Conservation (phyloP, 2,797 vertebrate genomes). For the Ciconia nigra region DNA sequence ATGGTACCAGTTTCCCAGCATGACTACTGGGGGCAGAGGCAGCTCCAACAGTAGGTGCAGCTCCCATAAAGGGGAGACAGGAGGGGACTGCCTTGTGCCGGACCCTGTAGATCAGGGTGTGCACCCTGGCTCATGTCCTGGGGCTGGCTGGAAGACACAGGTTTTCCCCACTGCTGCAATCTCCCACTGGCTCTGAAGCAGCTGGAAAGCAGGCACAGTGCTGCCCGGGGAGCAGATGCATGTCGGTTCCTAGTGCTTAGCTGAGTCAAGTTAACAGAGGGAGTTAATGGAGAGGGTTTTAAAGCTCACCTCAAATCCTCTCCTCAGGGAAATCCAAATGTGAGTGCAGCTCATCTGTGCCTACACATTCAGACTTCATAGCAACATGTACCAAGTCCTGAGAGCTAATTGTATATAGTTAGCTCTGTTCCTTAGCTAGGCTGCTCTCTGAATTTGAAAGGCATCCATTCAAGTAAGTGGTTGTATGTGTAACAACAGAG, state of each 20-base stretch:
- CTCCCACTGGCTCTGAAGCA: background rate
- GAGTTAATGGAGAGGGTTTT: background rate
- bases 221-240: background rate
- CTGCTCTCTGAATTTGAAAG: background rate
- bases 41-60: background rate
- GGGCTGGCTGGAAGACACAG: background rate
- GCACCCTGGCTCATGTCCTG: background rate
- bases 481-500: background rate
- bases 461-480: background rate
- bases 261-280: background rate
- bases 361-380: background rate
- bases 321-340: background rate
- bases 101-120: background rate
- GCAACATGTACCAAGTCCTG: background rate
- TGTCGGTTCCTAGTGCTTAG: background rate
- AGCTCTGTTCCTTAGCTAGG: background rate
- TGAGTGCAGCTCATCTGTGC: rapidly evolving
- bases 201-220: background rate
- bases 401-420: background rate
- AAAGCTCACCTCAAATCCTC: background rate
- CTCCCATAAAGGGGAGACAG: background rate
- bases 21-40: background rate
- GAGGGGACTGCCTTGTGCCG: background rate
- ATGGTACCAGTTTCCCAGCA: background rate
- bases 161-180: background rate